phyloP scores from a whole-genome alignment of 2,113 vertebrate species.

The Pygoscelis adeliae region DNA sequence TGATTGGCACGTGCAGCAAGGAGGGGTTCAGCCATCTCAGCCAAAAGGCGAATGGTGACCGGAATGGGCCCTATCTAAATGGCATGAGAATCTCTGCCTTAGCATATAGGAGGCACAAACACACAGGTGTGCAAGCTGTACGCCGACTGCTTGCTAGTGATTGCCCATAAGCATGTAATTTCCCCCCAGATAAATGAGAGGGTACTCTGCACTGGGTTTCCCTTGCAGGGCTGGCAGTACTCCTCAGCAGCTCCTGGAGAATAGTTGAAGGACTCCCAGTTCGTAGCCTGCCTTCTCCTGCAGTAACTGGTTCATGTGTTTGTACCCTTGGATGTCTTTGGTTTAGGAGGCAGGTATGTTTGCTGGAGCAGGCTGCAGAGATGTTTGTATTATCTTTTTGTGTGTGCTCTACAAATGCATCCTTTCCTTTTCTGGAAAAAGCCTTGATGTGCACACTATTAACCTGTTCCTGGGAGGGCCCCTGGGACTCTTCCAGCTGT shows the following conservation, averaged over 20 bases:
- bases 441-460: background rate
- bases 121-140: background rate
- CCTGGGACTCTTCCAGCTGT: background rate
- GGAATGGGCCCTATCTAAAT: background rate
- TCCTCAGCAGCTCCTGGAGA: background rate
- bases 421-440: background rate
- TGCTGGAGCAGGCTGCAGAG: background rate
- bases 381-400: background rate
- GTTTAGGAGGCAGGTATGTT: background rate
- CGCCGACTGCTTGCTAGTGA: accelerated
- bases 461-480: background rate
- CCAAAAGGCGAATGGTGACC: background rate
- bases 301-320: background rate
- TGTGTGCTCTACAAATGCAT: background rate
- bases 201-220: background rate
- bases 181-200: background rate
- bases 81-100: background rate
- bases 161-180: background rate
- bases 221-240: background rate
- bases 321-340: background rate
- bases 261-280: background rate
- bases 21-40: accelerated
- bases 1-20: accelerated
- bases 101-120: background rate
- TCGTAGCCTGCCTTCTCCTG: background rate